A percentile compares a stretch with the other conserved stretches of the same genome.
phyloP scores from a whole-genome alignment of 2,797 vertebrate genomes.

The Alectoris magna region DNA sequence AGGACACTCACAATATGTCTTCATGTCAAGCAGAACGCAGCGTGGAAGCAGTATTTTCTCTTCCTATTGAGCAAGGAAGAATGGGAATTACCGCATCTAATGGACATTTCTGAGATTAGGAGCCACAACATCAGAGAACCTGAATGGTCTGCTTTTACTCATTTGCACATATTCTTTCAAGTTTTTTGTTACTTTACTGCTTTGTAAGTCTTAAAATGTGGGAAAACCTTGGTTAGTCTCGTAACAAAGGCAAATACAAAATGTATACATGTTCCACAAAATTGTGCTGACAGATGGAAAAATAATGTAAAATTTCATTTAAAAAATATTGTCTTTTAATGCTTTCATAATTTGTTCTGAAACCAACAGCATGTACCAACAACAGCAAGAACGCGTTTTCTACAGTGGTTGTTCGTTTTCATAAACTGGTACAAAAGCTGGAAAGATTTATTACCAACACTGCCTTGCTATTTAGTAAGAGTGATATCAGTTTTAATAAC shows the following conservation, averaged over 20 bases:
- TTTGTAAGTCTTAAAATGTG: neutral
- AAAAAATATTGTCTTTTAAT: neutral
- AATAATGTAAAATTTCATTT: neutral
- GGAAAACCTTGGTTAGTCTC: neutral
- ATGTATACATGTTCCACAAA: neutral
- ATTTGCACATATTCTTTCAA: neutral
- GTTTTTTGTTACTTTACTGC: neutral
- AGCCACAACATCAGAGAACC: neutral
- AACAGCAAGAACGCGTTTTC: neutral
- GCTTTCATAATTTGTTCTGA: neutral
- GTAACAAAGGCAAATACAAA: neutral
- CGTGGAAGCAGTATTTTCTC: neutral
- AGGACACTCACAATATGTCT: neutral
- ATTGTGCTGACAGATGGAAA: neutral
- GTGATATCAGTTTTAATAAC: neutral
- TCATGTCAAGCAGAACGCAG: neutral
- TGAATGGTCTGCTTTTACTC: neutral
- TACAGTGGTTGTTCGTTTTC: neutral
- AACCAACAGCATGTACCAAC: neutral
- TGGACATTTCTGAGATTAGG: neutral
- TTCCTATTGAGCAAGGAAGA: neutral
- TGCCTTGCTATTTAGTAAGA: neutral
- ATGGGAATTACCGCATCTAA: neutral
- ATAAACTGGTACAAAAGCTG: neutral
- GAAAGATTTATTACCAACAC: neutral